Evolutionary conservation across 1,140 invertebrate species (phyloP), one percentile per base, ranked within the genome.

Genomic region (Teleopsis dalmanni): DNA sequence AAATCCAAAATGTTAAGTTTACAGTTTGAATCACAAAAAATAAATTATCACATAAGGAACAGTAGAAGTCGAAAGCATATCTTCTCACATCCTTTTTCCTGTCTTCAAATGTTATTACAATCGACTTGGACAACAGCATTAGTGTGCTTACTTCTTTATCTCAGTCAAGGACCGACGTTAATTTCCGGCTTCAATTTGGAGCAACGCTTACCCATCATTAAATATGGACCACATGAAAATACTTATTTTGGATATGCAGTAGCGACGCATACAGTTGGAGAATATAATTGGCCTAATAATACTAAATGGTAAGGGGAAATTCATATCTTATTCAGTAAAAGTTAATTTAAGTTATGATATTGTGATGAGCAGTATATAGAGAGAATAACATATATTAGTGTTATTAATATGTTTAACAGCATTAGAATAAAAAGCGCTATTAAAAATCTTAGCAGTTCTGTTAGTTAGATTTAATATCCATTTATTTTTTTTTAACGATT

Each of bases 181-280:
- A 43, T 25, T 25, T 26, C 22, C 8, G 29, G 43, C 44, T 70
- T 70, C 35, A 70, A 70, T 51, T 41, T 70, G 50, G 66, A 70
- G 38, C 61, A 60, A 25, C 53, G 66, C 27, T 53, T 67, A 34
- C 66, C 66, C 4, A 55, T 70, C 16, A 48, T 69, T 26, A 70
- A 70, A 35, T 62, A 60, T 47, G 64, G 66, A 13, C 48, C 38
- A 31, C 42, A 69, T 54, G 35, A 27, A 5, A 52, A 61, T 37
- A 56, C 66, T 16, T 58, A 69, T 45, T 70, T 70, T 18, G 66
- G 66, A 42, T 70, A 70, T 43, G 66, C 66, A 6, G 48, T 70
- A 41, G 66, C 66, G 43, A 63, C 60, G 23, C 66, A 70, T 52
- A 60, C 57, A 3, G 58, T 67, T 34, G 65, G 63, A 23, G 62